Evolutionary conservation across 2,888 invertebrate genomes (phyloP).

Genomic region (Heteromurus nitidus): DNA sequence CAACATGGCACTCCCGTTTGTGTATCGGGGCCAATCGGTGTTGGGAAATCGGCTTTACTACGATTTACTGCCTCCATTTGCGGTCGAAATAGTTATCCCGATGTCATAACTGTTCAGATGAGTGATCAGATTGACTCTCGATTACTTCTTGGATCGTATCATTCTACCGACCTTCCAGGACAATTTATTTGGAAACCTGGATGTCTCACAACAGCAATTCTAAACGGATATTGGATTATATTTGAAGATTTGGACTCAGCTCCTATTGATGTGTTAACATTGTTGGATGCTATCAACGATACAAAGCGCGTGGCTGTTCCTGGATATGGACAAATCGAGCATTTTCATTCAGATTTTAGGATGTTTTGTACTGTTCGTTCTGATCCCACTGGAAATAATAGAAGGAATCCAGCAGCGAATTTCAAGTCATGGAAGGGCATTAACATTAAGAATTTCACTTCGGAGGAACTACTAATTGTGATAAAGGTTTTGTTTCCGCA

Average conservation of each 20-base stretch:
- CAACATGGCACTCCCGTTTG: slow-evolving; percentile 77
- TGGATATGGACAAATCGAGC: slow-evolving; percentile 89
- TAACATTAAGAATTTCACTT: slow-evolving; percentile 86
- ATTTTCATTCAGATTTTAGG: slow-evolving; percentile 90
- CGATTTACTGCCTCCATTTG: slow-evolving; percentile 84
- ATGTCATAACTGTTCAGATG: slow-evolving; percentile 90
- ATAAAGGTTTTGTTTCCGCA: slow-evolving; percentile 57
- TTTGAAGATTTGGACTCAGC: slow-evolving; percentile 97
- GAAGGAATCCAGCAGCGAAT: slow-evolving; percentile 75
- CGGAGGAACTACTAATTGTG: slow-evolving; percentile 81
- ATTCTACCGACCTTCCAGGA: slow-evolving; percentile 97
- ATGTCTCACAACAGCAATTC: slow-evolving; percentile 84
- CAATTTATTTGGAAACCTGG: slow-evolving; percentile 98
- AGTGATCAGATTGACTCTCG: slow-evolving; percentile 98
- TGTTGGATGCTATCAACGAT: slow-evolving; percentile 89
- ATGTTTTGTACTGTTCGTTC: slow-evolving; percentile 85
- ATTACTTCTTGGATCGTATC: slow-evolving; percentile 93
- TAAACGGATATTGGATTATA: slow-evolving; percentile 86
- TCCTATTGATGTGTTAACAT: slow-evolving; percentile 92
- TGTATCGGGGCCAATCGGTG: slow-evolving; percentile 92
- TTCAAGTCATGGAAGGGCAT: slow-evolving; percentile 90
- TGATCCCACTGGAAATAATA: slow-evolving; percentile 10
- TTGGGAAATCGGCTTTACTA: slow-evolving; percentile 94
- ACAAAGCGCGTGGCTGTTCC: slow-evolving; percentile 88
- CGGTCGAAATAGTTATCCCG: slow-evolving; percentile 75